Evolutionary conservation across 2,113 vertebrate genomes (phyloP), one percentile per base, ranked within the genome.

Genomic region (Myotis davidii): DNA sequence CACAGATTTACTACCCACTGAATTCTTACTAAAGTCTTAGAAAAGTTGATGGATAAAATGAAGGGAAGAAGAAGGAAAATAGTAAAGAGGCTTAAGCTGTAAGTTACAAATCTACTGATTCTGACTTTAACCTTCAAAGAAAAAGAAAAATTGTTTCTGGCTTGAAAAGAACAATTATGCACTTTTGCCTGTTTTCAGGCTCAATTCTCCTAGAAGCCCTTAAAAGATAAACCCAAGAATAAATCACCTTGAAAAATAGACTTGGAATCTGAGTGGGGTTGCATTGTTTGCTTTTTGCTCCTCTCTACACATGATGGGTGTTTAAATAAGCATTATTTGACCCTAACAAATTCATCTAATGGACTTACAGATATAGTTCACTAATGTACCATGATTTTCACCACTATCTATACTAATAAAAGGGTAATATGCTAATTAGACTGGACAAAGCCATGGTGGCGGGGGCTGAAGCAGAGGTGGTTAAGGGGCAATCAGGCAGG

Each of bases 51-150:
- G 88, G 72, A 90, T 73, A 84, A 97, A 97, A 95, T 85, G 81
- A 93, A 85, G 94, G 97, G 20, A 34, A 79, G 34, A 94, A 77
- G 32, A 95, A 74, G 0, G 95, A 97, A 97, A 98, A 95, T n/a
- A 97, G 72, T 23, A 88, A 97, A 79, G 70, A 95, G 92, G 88
- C 86, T 97, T 97, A 92, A 79, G 45, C 95, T 96, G 34, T 82
- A 96, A 96, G 78, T 79, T 91, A 92, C 29, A 97, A 97, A 95
- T 93, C 48, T 25, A 92, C 48, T 72, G 67, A 52, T 93, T 97
- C 88, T 94, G 91, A 74, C 74, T 97, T 96, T 96, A 98, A 97
- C 90, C 82, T 97, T 97, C 95, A 95, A 67, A 79, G 42, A 97
- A 34, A 94, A 92, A 97, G 96, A 95, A 97, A 93, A 90, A 94